Evolutionary conservation across 2,113 vertebrate genomes (phyloP).

Genomic region (Drymodes brunneopygia): DNA sequence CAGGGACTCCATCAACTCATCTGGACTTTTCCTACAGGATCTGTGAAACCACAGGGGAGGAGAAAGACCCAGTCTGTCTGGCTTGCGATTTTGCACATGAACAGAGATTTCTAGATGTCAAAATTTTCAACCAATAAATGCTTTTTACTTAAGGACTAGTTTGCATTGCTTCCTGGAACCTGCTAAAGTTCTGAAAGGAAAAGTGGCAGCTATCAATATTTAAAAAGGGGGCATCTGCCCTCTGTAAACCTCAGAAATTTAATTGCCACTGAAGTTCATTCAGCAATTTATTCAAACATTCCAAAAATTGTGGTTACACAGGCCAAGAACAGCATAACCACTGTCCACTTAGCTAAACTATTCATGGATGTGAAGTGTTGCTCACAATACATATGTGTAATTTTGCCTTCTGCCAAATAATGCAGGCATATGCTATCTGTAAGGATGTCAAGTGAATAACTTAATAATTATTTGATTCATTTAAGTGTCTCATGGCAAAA

Average conservation of each 20-base stretch:
- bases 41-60: not conserved
- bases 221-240: not conserved
- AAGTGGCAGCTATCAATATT: not conserved
- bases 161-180: not conserved
- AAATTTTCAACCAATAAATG: not conserved
- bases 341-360: not conserved
- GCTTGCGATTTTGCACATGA: not conserved
- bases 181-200: not conserved
- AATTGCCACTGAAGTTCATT: not conserved
- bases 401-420: not conserved
- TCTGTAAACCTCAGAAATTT: not conserved
- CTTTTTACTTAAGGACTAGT: not conserved
- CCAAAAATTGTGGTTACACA: not conserved
- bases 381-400: rapidly evolving
- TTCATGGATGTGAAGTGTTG: not conserved
- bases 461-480: not conserved
- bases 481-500: not conserved
- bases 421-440: not conserved
- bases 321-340: not conserved
- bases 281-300: not conserved
- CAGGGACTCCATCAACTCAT: not conserved
- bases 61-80: not conserved
- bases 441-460: not conserved
- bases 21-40: not conserved
- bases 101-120: not conserved